A percentile compares a stretch with the other conserved stretches of the same genome.
phyloP scores from a whole-genome alignment of 1,140 invertebrate species.

The Scylla paramamosain region DNA sequence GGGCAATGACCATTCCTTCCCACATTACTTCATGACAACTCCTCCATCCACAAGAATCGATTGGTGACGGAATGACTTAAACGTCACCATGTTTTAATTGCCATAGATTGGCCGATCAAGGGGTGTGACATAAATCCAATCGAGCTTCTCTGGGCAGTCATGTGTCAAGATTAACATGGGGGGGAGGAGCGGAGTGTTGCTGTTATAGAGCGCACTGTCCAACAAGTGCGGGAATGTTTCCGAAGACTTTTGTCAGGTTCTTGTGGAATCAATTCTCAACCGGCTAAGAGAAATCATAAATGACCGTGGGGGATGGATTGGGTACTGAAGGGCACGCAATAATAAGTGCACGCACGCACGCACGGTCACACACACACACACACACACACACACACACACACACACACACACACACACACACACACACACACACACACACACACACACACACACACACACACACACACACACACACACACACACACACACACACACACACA shows the following conservation, averaged over 20 bases:
- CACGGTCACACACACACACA: no score
- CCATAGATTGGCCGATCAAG: background rate
- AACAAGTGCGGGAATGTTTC: background rate
- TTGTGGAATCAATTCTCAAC: background rate
- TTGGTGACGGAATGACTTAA: background rate
- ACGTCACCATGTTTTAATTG: background rate
- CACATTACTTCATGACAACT: background rate
- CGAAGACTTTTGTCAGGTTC: background rate
- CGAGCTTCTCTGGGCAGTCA: background rate
- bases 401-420: no score
- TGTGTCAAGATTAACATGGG: background rate
- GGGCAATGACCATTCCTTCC: background rate
- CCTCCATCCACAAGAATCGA: background rate
- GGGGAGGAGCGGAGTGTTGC: background rate
- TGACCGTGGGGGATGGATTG: background rate
- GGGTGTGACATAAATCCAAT: slow-evolving; percentile 24
- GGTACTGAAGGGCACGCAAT: no score
- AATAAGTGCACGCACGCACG: no score
- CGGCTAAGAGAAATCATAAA: background rate
- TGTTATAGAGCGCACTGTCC: background rate
- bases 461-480: no score
- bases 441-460: no score
- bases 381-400: no score
- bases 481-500: no score
- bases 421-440: no score